Evolutionary conservation across 2,888 invertebrate genomes (phyloP), one percentile per base, ranked within the genome.

Genomic region (Julus scanicus): DNA sequence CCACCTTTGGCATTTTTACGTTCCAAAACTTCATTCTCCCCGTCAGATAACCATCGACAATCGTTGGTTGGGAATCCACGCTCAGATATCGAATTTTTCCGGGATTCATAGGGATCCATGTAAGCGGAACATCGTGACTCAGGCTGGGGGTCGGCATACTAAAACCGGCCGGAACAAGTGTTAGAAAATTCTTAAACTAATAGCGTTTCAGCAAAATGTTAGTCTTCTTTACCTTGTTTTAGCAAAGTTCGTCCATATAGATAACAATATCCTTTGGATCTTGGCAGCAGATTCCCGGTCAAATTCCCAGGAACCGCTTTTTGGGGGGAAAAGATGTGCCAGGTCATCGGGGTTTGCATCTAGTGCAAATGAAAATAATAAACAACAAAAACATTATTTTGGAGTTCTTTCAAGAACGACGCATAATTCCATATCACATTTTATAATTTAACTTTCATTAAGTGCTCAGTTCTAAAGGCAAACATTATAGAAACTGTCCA

Each of bases 101-200:
- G 2, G 88, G 88, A 48, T 88, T 88, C 88, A 88, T 86, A n/a
- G 88, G 88, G 15, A 86, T 88, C 88, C 88, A 88, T 17, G 63
- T 86, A 15, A 88, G 86, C 15, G 85, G 85, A 29, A 88, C 37
- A 86, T 86, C 86, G 9, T 86, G 71, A 40, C 29, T 37, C 39
- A 49, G 86, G 37, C 49, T 88, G 29, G 88, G 88, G 15, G 88
- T 88, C 63, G 88, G 88, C 88, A 88, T 88, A 20, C 88, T 88
- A 63, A 15, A 83, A 44, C 8, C 9, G 17, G 0, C 8, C 44
- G 5, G 1, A 87, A 17, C n/a, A 11, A 0, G 17, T 48, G 53
- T 53, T 53, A 15, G 3, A 37, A 83, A 83, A 83, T 9, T 39
- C 0, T 13, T 83, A 83, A n/a, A 83, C 13, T n/a, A 15, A 11